Conservation (phyloP, 2,888 invertebrate species). For the Lasioglossum marginatum region DNA sequence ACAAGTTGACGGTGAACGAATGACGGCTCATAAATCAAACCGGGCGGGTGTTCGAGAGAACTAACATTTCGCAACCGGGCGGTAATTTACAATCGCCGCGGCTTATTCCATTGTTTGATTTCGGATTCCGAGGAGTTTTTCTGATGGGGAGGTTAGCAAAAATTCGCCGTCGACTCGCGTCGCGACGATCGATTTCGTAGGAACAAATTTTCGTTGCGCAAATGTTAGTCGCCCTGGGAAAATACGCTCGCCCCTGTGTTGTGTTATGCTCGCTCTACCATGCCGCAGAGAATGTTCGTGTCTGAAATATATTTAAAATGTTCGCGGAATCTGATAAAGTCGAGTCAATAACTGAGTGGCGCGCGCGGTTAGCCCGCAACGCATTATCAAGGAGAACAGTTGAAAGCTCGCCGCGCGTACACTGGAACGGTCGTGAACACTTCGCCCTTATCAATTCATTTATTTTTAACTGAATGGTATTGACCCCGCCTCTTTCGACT, state of each 20-base stretch:
- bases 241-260: not conserved
- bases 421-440: slow-evolving; percentile 11
- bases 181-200: not conserved
- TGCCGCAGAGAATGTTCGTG: slow-evolving; percentile 14
- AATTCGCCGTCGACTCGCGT: not conserved
- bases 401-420: slow-evolving; percentile 21
- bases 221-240: not conserved
- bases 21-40: slow-evolving; percentile 8
- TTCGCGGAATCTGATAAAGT: slow-evolving; percentile 30
- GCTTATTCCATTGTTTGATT: not conserved
- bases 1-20: not conserved
- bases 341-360: slow-evolving; percentile 37
- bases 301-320: slow-evolving; percentile 32
- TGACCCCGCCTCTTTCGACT: not conserved
- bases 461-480: slow-evolving; percentile 1
- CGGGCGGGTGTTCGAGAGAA: not conserved
- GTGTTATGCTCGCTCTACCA: not conserved
- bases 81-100: slow-evolving; percentile 8
- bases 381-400: slow-evolving; percentile 24
- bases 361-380: slow-evolving; percentile 1
- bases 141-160: not conserved
- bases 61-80: not conserved
- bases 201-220: not conserved
- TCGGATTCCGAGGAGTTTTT: not conserved
- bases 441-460: slow-evolving; percentile 17